Conservation (phyloP, 2,797 vertebrate genomes). For the Paedocypris micromegethes region DNA sequence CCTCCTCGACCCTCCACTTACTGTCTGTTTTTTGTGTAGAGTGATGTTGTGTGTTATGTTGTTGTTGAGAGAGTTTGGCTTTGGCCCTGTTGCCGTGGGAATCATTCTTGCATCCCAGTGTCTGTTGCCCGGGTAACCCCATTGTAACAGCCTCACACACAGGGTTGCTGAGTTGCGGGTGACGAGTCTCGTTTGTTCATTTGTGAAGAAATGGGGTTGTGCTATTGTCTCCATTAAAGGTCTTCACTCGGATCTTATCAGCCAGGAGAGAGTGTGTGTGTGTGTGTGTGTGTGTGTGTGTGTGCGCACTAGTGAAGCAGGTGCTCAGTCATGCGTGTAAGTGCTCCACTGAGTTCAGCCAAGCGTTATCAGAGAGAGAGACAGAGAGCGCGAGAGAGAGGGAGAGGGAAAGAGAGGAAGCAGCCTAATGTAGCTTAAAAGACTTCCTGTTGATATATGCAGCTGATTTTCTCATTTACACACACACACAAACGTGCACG, state of each 20-base stretch:
- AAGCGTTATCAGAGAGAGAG: constrained; percentile 23
- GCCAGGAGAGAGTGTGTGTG: not conserved
- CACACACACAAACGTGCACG: constrained; percentile 1
- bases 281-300: constrained; percentile 15
- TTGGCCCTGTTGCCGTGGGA: constrained; percentile 2
- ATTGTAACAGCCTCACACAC: constrained; percentile 6
- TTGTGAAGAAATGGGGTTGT: constrained; percentile 13
- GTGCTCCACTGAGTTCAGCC: constrained; percentile 51
- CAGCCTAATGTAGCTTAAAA: constrained; percentile 22
- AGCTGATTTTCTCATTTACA: constrained; percentile 4
- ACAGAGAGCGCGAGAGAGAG: constrained; percentile 16
- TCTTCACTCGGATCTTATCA: constrained; percentile 10
- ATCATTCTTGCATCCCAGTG: not conserved
- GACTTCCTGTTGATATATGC: constrained; percentile 34
- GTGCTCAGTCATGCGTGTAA: constrained; percentile 60
- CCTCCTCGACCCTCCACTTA: too few relatives aligned
- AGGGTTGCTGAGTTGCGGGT: not conserved
- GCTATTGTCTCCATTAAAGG: constrained; percentile 21
- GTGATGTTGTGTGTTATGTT: not conserved
- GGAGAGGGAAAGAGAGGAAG: constrained; percentile 27
- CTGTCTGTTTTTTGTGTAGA: too few relatives aligned
- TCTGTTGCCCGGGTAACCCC: constrained; percentile 34
- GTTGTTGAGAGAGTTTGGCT: not conserved
- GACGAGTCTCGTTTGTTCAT: constrained; percentile 17
- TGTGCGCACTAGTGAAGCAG: constrained; percentile 15